Evolutionary conservation across 2,888 invertebrate genomes (phyloP).

Genomic region (Tubulanus polymorphus): DNA sequence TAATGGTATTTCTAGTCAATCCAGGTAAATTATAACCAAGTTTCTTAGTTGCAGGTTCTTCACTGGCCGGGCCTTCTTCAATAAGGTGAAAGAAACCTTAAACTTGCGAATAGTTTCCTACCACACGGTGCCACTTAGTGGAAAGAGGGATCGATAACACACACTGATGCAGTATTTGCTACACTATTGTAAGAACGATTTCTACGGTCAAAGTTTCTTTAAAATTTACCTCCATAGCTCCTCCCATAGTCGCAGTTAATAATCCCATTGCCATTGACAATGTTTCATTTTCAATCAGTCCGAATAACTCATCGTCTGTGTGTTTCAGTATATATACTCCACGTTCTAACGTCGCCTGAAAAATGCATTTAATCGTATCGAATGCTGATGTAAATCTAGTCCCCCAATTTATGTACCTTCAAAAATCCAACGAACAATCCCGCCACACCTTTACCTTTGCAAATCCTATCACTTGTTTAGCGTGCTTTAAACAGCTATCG

Average conservation of each 20-base stretch:
- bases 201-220: no score
- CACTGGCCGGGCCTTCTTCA: no score
- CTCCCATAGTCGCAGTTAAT: constrained; percentile 40
- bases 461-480: constrained; percentile 39
- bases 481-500: constrained; percentile 32
- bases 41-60: no score
- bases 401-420: neutral
- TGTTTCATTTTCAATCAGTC: constrained; percentile 44
- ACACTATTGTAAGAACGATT: no score
- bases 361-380: neutral
- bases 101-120: no score
- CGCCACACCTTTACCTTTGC: constrained; percentile 29
- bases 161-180: no score
- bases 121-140: no score
- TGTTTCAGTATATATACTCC: constrained; percentile 33
- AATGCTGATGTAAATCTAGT: neutral
- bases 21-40: no score
- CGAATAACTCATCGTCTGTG: constrained; percentile 28
- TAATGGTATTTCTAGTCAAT: no score
- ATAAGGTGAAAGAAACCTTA: no score
- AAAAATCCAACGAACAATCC: neutral
- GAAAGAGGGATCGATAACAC: no score
- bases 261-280: constrained; percentile 47
- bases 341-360: constrained; percentile 40
- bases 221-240: constrained; percentile 31